Percentiles rank a stretch among this genome's conserved stretches.
These are phyloP conservation scores for Myodes glareolus DNA, from an alignment of 2,113 vertebrate species.

Conservation along the genomic window DNA sequence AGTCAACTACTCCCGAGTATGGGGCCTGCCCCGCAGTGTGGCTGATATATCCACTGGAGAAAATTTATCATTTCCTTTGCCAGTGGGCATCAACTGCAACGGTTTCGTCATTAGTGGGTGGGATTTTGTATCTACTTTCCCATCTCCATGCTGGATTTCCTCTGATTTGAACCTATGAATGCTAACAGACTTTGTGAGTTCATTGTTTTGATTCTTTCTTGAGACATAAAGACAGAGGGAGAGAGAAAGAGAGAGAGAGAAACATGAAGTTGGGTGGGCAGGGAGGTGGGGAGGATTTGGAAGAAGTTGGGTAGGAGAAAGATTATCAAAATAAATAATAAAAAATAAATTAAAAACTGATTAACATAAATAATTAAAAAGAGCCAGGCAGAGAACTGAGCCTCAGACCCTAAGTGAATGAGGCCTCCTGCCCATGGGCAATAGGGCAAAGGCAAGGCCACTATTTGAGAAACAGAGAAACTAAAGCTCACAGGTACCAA, in stretches of 20 bases:
- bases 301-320: neutral
- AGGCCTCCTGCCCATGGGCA: neutral
- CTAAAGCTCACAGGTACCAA: neutral
- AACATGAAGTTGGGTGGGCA: neutral
- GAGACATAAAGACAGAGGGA: neutral
- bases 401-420: neutral
- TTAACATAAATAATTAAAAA: neutral
- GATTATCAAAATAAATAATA: neutral
- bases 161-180: neutral
- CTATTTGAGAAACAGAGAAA: neutral
- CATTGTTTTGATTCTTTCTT: neutral
- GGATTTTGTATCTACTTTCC: neutral
- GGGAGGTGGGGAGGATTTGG: neutral
- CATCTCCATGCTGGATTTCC: neutral
- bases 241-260: too few relatives aligned
- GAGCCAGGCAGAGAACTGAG: neutral
- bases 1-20: too few relatives aligned
- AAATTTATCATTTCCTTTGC: neutral
- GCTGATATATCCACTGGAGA: rapidly evolving
- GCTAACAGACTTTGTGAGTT: neutral
- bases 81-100: neutral
- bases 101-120: too few relatives aligned
- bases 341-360: neutral
- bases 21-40: neutral
- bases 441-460: neutral